These are phyloP conservation scores for Squalus acanthias DNA, from an alignment of 2,797 vertebrate genomes.

Conservation along the genomic window DNA sequence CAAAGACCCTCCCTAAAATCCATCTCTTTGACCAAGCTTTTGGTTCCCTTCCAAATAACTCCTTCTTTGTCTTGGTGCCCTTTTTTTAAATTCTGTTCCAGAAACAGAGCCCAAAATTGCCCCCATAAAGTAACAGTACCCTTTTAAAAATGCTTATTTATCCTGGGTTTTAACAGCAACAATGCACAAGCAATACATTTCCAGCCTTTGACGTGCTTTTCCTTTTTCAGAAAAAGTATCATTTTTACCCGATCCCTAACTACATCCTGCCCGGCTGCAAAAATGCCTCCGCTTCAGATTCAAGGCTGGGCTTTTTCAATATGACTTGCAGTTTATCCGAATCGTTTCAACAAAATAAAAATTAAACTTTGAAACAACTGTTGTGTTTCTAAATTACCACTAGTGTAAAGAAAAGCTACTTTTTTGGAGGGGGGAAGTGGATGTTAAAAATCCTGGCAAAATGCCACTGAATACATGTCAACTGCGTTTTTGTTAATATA, in stretches of 20 bases:
- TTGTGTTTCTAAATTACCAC: not conserved
- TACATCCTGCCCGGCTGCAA: not conserved
- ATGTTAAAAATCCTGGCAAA: not conserved
- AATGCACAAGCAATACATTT: not conserved
- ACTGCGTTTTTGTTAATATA: not conserved
- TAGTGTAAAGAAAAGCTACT: not conserved
- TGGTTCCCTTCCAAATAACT: no score
- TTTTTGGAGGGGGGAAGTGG: not conserved
- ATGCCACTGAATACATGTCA: not conserved
- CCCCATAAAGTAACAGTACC: not conserved
- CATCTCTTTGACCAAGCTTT: no score
- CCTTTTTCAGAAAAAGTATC: not conserved
- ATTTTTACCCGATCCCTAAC: constrained; percentile 9
- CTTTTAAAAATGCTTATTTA: not conserved
- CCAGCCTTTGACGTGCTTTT: not conserved
- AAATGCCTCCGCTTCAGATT: not conserved
- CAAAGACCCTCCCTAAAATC: no score
- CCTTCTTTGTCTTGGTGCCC: no score
- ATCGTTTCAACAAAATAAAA: not conserved
- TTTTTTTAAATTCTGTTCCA: not conserved
- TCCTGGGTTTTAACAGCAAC: not conserved
- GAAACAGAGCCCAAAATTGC: not conserved
- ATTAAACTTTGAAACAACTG: not conserved
- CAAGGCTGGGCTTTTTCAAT: not conserved
- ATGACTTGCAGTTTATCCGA: constrained; percentile 1